phyloP scores from a whole-genome alignment of 1,140 invertebrate genomes.

The Phenacoccus solenopsis region DNA sequence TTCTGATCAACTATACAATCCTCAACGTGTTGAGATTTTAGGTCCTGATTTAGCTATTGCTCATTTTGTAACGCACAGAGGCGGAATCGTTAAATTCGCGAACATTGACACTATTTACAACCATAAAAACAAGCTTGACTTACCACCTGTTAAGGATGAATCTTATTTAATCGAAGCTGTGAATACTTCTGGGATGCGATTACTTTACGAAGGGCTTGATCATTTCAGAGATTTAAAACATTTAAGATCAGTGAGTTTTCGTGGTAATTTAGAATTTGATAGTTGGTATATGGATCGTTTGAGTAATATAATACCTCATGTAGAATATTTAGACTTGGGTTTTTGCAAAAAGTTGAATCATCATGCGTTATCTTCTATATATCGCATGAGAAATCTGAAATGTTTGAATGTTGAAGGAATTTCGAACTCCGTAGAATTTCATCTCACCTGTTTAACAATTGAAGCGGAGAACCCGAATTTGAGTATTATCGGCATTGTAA shows the following conservation, averaged over 20 bases:
- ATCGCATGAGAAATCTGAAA: neutral
- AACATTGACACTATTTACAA: slow-evolving; percentile 43
- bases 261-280: slow-evolving; percentile 48
- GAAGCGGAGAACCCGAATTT: neutral
- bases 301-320: slow-evolving; percentile 39
- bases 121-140: slow-evolving; percentile 33
- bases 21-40: slow-evolving; percentile 28
- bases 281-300: slow-evolving; percentile 64
- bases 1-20: slow-evolving; percentile 23
- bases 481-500: neutral
- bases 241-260: slow-evolving; percentile 51
- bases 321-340: slow-evolving; percentile 62
- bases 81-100: slow-evolving; percentile 54
- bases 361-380: neutral
- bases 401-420: neutral
- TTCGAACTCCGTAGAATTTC: neutral
- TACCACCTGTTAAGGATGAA: slow-evolving; percentile 43
- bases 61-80: slow-evolving; percentile 52
- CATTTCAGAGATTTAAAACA: slow-evolving; percentile 46
- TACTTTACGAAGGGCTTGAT: slow-evolving; percentile 58
- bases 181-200: slow-evolving; percentile 44
- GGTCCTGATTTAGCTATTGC: slow-evolving; percentile 60
- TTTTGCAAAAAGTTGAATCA: slow-evolving; percentile 37
- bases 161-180: slow-evolving; percentile 48
- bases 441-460: neutral